Base-by-base conservation (phyloP, 2,888 invertebrate species). In the Eupeodes luniger region DNA sequence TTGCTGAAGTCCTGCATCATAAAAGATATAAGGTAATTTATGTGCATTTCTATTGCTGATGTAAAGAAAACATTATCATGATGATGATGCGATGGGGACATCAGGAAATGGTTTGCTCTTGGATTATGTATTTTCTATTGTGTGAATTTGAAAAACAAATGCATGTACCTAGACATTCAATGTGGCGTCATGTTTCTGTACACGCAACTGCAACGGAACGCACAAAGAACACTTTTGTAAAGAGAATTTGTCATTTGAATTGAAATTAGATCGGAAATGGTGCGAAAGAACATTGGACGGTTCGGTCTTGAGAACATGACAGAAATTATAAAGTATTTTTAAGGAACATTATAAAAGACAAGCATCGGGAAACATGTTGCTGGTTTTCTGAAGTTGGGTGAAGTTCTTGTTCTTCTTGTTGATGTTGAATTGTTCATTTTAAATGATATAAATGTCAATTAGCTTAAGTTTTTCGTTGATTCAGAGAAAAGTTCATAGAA, bases 131-230 rank as follows among this genome's bases (percentile, higher is more conserved):
- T 27, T 27, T 27, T 86, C 59, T 67, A 67, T 75, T 81, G 78
- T 81, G 81, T 75, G 81, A 88, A 88, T 88, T 88, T 84, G 81
- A 84, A 85, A 88, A 85, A 81, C 84, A 81, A 88, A 88, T 81
- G 49, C 14, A n/a, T 3, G 5, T 12, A 1, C 11, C 10, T 19
- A 16, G 40, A 9, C 7, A 16, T 64, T 47, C 7, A 64, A 64
- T 16, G 47, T 64, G 66, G 44, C 12, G 36, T 6, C 19, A 6
- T 27, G 27, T 44, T 14, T 10, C 16, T 36, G 9, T 40, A 9
- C 27, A 27, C n/a, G n/a, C 27, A 27, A 27, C 27, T 27, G 27
- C 27, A 27, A 27, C 27, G 2, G 27, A 19, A 27, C 47, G 40
- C 12, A 12, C 51, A 47, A 16, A 57, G 10, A 51, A 62, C 12